A percentile compares a stretch with the other conserved stretches of the same genome.
These are phyloP conservation scores for Diacarnus erythraeanus DNA, from an alignment of 37 sponge, comb jelly and placozoan genomes.

Conservation along the genomic window DNA sequence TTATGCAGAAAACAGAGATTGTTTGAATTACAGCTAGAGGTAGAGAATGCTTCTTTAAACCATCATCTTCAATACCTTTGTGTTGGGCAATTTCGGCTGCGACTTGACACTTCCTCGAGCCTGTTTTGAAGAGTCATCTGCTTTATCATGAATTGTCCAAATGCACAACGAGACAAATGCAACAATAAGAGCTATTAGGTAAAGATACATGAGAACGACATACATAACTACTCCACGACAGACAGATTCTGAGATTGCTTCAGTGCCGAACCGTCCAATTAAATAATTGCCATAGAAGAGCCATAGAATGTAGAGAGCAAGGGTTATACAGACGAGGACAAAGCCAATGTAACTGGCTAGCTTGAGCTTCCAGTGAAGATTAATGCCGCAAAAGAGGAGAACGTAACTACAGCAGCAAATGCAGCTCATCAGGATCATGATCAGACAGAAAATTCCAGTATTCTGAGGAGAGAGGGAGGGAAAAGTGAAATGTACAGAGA, in stretches of 20 bases:
- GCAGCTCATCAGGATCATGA: not conserved
- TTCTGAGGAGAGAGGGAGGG: not conserved
- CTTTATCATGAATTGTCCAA: not conserved
- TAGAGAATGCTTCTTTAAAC: no score
- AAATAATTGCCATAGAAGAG: not conserved
- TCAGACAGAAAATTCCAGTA: not conserved
- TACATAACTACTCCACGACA: conserved; percentile 1
- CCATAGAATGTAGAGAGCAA: not conserved
- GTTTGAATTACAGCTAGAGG: no score
- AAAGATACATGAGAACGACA: not conserved
- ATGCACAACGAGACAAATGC: not conserved
- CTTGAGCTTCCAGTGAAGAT: not conserved
- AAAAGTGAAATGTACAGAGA: no score
- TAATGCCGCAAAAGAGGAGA: not conserved
- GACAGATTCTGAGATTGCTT: not conserved
- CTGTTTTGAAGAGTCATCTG: not conserved
- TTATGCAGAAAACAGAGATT: not conserved
- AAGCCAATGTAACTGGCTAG: not conserved
- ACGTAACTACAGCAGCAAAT: conserved; percentile 10
- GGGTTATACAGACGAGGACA: not conserved
- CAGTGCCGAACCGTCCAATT: not conserved
- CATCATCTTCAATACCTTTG: not conserved
- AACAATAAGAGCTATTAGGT: not conserved
- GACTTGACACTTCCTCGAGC: not conserved
- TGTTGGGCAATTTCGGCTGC: conserved; percentile 1